Percentiles rank a stretch among this genome's conserved stretches.
phyloP scores from a whole-genome alignment of 2,797 vertebrate genomes.

The Caiman crocodilus region DNA sequence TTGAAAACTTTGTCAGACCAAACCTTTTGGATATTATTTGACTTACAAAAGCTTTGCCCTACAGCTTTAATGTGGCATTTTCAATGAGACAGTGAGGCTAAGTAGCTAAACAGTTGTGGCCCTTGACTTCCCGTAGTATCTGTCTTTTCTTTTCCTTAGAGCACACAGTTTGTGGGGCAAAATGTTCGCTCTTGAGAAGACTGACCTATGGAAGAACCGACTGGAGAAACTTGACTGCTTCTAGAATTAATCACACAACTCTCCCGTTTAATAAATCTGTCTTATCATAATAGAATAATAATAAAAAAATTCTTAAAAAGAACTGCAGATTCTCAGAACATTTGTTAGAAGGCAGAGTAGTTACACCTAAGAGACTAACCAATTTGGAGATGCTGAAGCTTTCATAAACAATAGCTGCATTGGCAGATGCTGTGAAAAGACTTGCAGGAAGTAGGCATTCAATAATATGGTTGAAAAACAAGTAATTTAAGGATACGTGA shows the following conservation, averaged over 20 bases:
- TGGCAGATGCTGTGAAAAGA: too few relatives aligned
- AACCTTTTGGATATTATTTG: background rate
- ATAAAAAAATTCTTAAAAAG: background rate
- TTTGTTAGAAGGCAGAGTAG: background rate
- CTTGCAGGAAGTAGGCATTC: too few relatives aligned
- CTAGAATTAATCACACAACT: background rate
- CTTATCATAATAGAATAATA: background rate
- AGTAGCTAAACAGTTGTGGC: background rate
- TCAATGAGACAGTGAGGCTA: background rate
- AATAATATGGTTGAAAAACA: too few relatives aligned
- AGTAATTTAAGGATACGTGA: too few relatives aligned
- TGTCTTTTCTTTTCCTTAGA: background rate
- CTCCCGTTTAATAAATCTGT: background rate
- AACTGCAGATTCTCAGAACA: background rate
- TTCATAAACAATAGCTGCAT: too few relatives aligned
- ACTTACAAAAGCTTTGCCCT: too few relatives aligned
- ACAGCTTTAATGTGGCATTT: too few relatives aligned
- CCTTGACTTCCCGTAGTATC: background rate
- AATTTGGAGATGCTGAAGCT: too few relatives aligned
- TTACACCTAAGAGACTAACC: too few relatives aligned
- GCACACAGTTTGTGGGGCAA: background rate
- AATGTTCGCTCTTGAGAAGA: accelerated
- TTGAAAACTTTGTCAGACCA: background rate
- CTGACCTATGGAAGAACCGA: background rate
- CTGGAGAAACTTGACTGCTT: background rate